Percentiles rank a stretch among this genome's conserved stretches.
These are phyloP conservation scores for Dendropsophus ebraccatus DNA, from an alignment of 2,113 vertebrate species.

Conservation along the genomic window DNA sequence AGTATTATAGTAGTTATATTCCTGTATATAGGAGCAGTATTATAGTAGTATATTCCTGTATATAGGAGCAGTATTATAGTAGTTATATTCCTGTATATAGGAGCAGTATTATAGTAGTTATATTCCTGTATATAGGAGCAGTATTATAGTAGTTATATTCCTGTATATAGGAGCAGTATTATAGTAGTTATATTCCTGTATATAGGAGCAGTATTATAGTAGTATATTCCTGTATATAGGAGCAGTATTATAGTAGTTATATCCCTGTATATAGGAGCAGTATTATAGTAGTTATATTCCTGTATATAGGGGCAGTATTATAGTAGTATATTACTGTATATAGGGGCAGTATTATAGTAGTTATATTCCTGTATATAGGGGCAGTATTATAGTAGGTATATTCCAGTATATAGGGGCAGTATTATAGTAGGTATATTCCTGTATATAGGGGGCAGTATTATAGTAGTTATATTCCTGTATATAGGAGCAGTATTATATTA, in stretches of 20 bases:
- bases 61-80: too few relatives aligned
- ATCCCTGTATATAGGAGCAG: not conserved
- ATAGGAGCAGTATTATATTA: too few relatives aligned
- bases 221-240: not conserved
- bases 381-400: too few relatives aligned
- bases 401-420: too few relatives aligned
- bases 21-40: not conserved
- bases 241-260: slow-evolving; percentile 8
- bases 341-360: too few relatives aligned
- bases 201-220: not conserved
- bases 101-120: not conserved
- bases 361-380: too few relatives aligned
- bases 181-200: slow-evolving; percentile 5
- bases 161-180: not conserved
- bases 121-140: not conserved
- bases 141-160: slow-evolving; percentile 1
- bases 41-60: not conserved
- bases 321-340: too few relatives aligned
- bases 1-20: slow-evolving; percentile 7
- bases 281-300: not conserved
- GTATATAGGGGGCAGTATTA: too few relatives aligned
- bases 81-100: not conserved
- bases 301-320: too few relatives aligned
- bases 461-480: too few relatives aligned
- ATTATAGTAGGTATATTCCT: too few relatives aligned